Base-by-base conservation (phyloP, 2,797 vertebrate genomes). In the Fringilla coelebs region DNA sequence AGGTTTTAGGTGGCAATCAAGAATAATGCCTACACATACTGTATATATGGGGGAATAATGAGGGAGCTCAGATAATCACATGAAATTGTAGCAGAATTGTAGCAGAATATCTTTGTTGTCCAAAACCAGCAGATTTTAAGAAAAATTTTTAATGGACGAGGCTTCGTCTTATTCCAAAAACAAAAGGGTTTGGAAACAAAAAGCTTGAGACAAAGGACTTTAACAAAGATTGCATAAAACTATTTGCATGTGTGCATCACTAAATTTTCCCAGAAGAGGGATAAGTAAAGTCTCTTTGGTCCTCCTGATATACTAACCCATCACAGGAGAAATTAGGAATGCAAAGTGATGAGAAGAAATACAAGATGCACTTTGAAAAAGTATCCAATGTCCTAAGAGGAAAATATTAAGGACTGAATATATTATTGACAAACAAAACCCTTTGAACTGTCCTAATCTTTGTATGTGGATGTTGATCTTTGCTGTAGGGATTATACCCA, bases 401-500 rank as follows among this genome's bases (percentile, higher is more conserved):
- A 81, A 62, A n/a, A 82, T 89, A 85, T 88, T 93, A 91, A 84
- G 48, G 82, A 67, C 61, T 85, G 55, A 91, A 68, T 82, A 86
- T 68, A 84, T 80, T 67, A 52, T 34, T 92, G 62, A 71, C 5
- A 60, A 77, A 61, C 16, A 81, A 73, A 71, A 36, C 11, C 21
- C 29, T 93, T 92, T 95, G 89, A 89, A 95, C 29, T 73, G 13
- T 72, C 67, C 36, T 49, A 54, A 81, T n/a, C 17, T 16, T 52
- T 52, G 8, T 13, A n/a, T 52, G 7, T 76, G 52, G 29, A 36
- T 67, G 13, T 41, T 57, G 31, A 28, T 31, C 24, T 73, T 85
- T 6, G 1, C 26, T 81, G 5, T 18, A 72, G 32, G 12, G 34
- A 36, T 61, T 84, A 68, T 18, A 86, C 5, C 36, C 3, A 38